Base-by-base conservation (phyloP, 2,888 invertebrate genomes). In the Cheilosia soror region DNA sequence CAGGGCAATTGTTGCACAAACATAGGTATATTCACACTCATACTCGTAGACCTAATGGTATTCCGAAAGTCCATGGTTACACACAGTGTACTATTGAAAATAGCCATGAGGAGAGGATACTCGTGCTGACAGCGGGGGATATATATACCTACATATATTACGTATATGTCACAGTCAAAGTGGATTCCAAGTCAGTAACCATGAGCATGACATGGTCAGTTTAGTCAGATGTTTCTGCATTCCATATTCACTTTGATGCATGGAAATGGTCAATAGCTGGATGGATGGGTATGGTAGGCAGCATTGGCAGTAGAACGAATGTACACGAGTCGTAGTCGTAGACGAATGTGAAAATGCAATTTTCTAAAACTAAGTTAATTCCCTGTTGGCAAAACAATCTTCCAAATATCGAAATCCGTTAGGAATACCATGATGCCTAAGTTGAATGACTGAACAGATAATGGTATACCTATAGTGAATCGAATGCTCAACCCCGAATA, bases 361-460 rank as follows among this genome's bases (percentile, higher is more conserved):
- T 69, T 69, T 69, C 62, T 47, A 77, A 55, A 69, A 69, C 69
- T 69, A 77, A 77, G 53, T 69, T 29, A 77, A 77, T 69, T 77
- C 77, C 77, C 77, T 49, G 77, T 29, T 69, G 77, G 69, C 55
- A 62, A 77, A 55, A 62, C 69, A 77, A 68, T 60, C 68, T 77
- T 53, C 11, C 31, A 44, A 76, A 60, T 60, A 76, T 60, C 58
- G 44, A 77, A 76, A 68, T 77, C 42, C 33, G 33, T 62, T 44
- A 27, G 58, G 42, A 25, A 20, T 49, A 11, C 4, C 20, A 58
- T 51, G 40, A 66, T 60, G 49, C 49, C 57, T 66, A 49, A 31
- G 11, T 60, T 76, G 51, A 60, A 57, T 47, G 58, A 31, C 37
- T 44, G 58, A 29, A 42, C 62, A 29, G 42, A 62, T 53, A 68